Base-by-base conservation (phyloP, 2,797 vertebrate genomes). In the Rousettus madagascariensis region DNA sequence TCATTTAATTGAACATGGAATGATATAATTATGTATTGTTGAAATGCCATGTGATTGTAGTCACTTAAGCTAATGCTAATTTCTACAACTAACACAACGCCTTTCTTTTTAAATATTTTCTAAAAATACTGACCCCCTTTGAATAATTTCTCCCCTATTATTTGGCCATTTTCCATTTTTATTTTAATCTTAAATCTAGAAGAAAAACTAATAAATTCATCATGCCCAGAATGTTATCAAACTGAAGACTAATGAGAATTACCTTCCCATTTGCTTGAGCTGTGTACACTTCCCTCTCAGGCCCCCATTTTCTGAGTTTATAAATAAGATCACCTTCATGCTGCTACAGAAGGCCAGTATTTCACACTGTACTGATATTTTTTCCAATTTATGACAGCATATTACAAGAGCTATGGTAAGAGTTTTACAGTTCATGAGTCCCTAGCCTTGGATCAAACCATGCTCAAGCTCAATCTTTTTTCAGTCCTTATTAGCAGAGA, bases 401-500 rank as follows among this genome's bases (percentile, higher is more conserved):
- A 53, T 82, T 78, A 55, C 61, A 89, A 86, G 65, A 77, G 30
- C 46, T 82, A 46, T 22, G 22, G 71, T 66, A 79, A 69, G 57
- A 88, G 83, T 87, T 95, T 93, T 74, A 77, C 38, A 91, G 84
- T 86, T 94, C 82, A 33, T 71, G 30, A 92, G 69, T 95, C 84
- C 90, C 90, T 83, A 90, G 92, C 71, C 78, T 92, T 95, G 49
- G 51, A 90, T 85, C 61, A 91, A 90, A 49, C 28, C 38, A 46
- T 10, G 46, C 17, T 28, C 38, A 77, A 77, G 41, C 5, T 93
- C 66, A n/a, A 26, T 80, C 91, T 80, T 95, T 46, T 95, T 84
- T 82, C 74, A 72, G 91, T 86, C 59, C 61, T 90, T 95, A n/a
- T 96, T 92, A 94, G 59, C 38, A 80, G 71, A 91, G 71, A 91